Conservation (phyloP, 2,888 invertebrate genomes). For the Strigamia crassipes region DNA sequence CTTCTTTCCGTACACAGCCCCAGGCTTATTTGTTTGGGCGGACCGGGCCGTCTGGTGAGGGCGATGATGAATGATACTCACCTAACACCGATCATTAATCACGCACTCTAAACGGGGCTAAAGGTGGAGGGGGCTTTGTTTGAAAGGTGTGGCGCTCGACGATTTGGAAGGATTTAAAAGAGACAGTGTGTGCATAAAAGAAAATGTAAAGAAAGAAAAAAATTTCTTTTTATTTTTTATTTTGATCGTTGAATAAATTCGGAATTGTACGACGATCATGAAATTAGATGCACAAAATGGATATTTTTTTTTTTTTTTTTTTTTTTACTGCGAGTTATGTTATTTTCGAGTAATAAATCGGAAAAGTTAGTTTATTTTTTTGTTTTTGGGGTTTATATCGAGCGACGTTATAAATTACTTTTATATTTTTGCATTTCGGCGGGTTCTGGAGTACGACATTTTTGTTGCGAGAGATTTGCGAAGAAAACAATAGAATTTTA, state of each 20-base stretch:
- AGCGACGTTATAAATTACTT: too few species aligned
- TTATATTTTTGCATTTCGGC: too few species aligned
- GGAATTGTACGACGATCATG: neutral
- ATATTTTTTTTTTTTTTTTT: neutral
- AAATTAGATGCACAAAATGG: too few species aligned
- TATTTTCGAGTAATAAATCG: too few species aligned
- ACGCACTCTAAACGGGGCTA: slow-evolving; percentile 28
- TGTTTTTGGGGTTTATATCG: too few species aligned
- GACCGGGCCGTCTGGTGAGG: slow-evolving; percentile 31
- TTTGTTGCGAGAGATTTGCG: too few species aligned
- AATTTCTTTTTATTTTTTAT: neutral
- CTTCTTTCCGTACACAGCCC: neutral
- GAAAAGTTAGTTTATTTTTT: too few species aligned
- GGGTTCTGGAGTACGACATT: too few species aligned
- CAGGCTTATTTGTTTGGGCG: slow-evolving; percentile 20
- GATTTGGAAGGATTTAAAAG: slow-evolving; percentile 34
- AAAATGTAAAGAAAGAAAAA: neutral
- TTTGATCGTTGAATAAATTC: neutral
- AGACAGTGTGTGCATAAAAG: neutral
- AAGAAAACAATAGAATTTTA: too few species aligned
- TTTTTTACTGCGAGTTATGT: neutral
- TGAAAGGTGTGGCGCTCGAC: slow-evolving; percentile 37
- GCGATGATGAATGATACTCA: slow-evolving; percentile 34
- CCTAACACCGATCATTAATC: slow-evolving; percentile 37
- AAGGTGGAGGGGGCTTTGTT: neutral